These are phyloP conservation scores for Pagetopsis macropterus DNA, from an alignment of 2,797 vertebrate genomes.

Conservation along the genomic window DNA sequence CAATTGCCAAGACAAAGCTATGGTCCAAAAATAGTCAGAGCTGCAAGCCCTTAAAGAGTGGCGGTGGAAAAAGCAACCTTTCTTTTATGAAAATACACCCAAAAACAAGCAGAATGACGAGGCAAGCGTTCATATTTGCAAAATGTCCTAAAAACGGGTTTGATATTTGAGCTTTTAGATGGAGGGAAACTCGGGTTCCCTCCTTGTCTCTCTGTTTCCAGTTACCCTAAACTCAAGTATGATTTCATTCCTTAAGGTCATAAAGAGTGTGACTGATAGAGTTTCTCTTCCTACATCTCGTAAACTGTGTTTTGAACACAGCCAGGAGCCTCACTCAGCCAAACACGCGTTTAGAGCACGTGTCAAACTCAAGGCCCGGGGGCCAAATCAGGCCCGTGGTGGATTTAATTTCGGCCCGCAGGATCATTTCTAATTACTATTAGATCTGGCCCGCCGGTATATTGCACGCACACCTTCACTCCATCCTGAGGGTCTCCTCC, in stretches of 20 bases:
- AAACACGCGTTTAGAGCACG: not conserved
- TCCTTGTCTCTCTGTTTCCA: not conserved
- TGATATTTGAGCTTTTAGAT: slow-evolving; percentile 34
- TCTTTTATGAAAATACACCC: slow-evolving; percentile 55
- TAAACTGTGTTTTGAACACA: slow-evolving; percentile 18
- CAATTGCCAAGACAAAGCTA: slow-evolving; percentile 64
- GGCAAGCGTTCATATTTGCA: slow-evolving; percentile 45
- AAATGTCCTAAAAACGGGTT: slow-evolving; percentile 34
- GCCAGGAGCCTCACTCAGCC: slow-evolving; percentile 5
- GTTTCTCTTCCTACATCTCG: not conserved
- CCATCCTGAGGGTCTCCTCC: too few relatives aligned
- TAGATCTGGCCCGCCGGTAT: too few relatives aligned
- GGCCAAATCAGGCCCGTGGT: too few relatives aligned
- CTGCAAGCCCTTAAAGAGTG: slow-evolving; percentile 54
- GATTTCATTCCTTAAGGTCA: slow-evolving; percentile 6
- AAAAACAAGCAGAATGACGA: slow-evolving; percentile 61
- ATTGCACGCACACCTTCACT: too few relatives aligned
- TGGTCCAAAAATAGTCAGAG: slow-evolving; percentile 65
- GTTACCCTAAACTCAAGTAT: not conserved
- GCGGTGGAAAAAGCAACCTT: slow-evolving; percentile 45
- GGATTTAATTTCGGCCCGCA: too few relatives aligned
- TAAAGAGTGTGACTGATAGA: not conserved
- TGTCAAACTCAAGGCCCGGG: too few relatives aligned
- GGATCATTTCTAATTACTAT: too few relatives aligned
- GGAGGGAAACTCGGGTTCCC: not conserved